Base-by-base conservation (phyloP, 92 coral and sea anemone species). In the Heteractis magnifica region DNA sequence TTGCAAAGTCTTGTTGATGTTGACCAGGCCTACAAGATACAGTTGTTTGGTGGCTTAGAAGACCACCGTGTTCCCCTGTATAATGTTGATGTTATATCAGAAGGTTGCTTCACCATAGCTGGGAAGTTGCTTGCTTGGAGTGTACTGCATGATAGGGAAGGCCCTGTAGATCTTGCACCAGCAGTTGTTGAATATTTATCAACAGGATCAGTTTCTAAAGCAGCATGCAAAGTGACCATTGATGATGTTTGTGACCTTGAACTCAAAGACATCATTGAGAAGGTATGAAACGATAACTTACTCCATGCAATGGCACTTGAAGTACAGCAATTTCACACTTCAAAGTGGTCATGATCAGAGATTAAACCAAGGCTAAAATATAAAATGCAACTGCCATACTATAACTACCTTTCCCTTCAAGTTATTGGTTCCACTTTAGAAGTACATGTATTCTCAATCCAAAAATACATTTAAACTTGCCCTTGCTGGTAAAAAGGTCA, bases 121-220 rank as follows among this genome's bases (percentile, higher is more conserved):
- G 85, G 89, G 12, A 80, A 80, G 55, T 74, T 86, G 77, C 56
- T 80, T 26, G 89, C 89, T 49, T 71, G 64, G 56, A 86, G 89
- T 68, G 59, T 81, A 8, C 64, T 86, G 44, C 89, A 86, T 51
- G 74, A 20, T 34, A 81, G 89, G n/a, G 49, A 74, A 44, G 81
- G 85, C n/a, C 56, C 73, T 75, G 65, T 72, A 80, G 89, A 85
- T 14, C 48, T 86, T 48, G 49, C 81, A 21, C 89, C 89, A 26
- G 89, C 85, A 48, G 81, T 81, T 26, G 76, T 86, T 14, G 74
- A 80, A 76, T 86, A 86, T 80, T 20, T 86, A 56, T 20, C 81
- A 53, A 52, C 85, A 41, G 89, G 85, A 19, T 79, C 80, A 51
- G 84, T 79, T 18, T 48, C 13, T 62, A 75, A 85, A 60, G 88